phyloP scores from a whole-genome alignment of 1,140 invertebrate genomes.

The Heliothis virescens region DNA sequence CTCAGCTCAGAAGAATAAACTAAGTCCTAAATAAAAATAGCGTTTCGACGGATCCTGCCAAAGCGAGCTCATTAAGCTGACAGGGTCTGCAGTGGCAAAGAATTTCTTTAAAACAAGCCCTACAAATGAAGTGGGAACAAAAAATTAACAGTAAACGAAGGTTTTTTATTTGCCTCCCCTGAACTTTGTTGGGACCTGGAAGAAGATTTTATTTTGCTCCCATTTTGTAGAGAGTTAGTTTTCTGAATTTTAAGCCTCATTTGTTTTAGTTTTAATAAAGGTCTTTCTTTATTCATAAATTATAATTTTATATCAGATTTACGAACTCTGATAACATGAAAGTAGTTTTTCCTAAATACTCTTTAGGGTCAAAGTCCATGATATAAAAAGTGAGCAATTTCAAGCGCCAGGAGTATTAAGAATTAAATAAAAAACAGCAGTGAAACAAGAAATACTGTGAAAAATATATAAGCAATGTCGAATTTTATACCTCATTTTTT shows the following conservation, averaged over 20 bases:
- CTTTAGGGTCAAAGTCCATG: too few relatives aligned
- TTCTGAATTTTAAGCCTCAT: neutral
- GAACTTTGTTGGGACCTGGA: slow-evolving; percentile 15
- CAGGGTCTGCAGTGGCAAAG: neutral
- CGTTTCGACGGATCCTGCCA: slow-evolving; percentile 13
- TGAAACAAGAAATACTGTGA: too few relatives aligned
- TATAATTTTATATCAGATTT: too few relatives aligned
- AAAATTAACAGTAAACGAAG: slow-evolving; percentile 33
- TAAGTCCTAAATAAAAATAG: slow-evolving; percentile 21
- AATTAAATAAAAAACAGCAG: too few relatives aligned
- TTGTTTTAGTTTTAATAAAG: neutral
- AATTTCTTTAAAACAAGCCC: slow-evolving; percentile 37
- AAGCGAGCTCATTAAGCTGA: slow-evolving; percentile 35
- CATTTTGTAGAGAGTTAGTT: neutral
- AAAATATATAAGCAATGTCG: too few relatives aligned
- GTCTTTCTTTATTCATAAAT: too few relatives aligned
- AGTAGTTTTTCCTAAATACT: too few relatives aligned
- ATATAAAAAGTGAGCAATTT: too few relatives aligned
- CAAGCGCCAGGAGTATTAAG: too few relatives aligned
- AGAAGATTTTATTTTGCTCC: neutral
- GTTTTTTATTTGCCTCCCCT: neutral
- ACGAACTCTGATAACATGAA: too few relatives aligned
- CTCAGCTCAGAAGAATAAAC: neutral
- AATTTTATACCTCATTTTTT: too few relatives aligned
- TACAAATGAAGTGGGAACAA: slow-evolving; percentile 38